Base-by-base conservation (phyloP, 2,797 vertebrate species). In the Carapus acus region DNA sequence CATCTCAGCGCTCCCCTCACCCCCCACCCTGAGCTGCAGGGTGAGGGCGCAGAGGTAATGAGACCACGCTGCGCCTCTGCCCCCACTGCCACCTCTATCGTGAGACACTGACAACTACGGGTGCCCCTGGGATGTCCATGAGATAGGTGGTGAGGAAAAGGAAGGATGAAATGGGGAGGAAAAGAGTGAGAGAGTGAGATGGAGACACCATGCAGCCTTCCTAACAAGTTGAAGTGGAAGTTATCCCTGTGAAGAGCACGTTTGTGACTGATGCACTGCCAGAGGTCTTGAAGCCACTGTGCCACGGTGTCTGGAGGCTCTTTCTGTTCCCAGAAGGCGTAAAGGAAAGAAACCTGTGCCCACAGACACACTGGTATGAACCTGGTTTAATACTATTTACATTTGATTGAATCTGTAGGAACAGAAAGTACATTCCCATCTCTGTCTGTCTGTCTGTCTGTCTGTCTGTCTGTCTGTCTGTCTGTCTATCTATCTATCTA, bases 191-290 rank as follows among this genome's bases (percentile, higher is more conserved):
- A 62, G 67, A 63, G 71, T 59, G 55, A 54, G 29, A 59, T 60
- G 45, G 55, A 57, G 64, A 53, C 62, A 76, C 46, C 68, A 71
- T 67, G 69, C 67, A 82, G 74, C 77, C 83, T 67, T 84, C 80
- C 82, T 85, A 78, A 86, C 79, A 81, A 83, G 83, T 81, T 87
- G 79, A 85, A 83, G 82, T 85, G 83, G 79, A 83, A 85, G 79
- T 82, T 82, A 83, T 83, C 67, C 74, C 78, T 66, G 76, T 84
- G 71, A 84, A 82, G 76, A 67, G 57, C 53, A 67, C 58, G 65
- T 67, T 67, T 67, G 66, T 84, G 83, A 84, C 61, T 84, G 80
- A 81, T 56, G 56, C 44, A 46, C 65, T 72, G 83, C 79, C 54
- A 77, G 68, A 67, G 74, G 69, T 76, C 78, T 81, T 68, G 64